Evolutionary conservation across 2,888 invertebrate genomes (phyloP), one percentile per base, ranked within the genome.

Genomic region (Carterocephalus palaemon): DNA sequence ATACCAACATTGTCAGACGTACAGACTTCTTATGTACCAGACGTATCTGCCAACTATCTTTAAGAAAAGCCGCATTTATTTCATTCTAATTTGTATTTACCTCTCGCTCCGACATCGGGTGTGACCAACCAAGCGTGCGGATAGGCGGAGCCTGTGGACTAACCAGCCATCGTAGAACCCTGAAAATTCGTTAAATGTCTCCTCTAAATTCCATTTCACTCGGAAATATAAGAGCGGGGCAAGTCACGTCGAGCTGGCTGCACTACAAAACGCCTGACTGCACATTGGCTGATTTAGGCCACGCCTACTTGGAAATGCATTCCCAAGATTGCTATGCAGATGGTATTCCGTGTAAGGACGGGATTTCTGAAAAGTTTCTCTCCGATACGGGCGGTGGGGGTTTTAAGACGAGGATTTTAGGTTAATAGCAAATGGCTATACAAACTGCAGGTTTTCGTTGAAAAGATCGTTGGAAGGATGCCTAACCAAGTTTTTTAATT

Each of bases 281-380:
- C 81, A 86, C 87, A 88, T 88, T 87, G 87, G 86, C 75, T 79
- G 84, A 75, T 75, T 71, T 66, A 71, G 65, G 62, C 82, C 84
- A 81, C 85, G 83, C 88, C 88, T 62, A 75, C 68, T 63, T 68
- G 68, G 74, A 75, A 86, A 86, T 85, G 85, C 85, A 86, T 83
- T 84, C 78, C 71, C 74, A 77, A 85, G 84, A 84, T 84, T 84
- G 77, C 81, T 77, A 78, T 83, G 82, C 83, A 82, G 77, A 76
- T 74, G 73, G 70, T 63, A 67, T 67, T 68, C 65, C 52, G 61
- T 60, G 50, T 51, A 70, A 71, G 79, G 73, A 70, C 66, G 61
- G 67, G 63, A 64, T 58, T 62, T 63, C 60, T 56, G n/a, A 49
- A 62, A 73, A 75, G 67, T 72, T 75, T 65, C 49, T 56, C 59